phyloP scores from a whole-genome alignment of 2,113 vertebrate genomes.

The Cyanoramphus novaezelandiae region DNA sequence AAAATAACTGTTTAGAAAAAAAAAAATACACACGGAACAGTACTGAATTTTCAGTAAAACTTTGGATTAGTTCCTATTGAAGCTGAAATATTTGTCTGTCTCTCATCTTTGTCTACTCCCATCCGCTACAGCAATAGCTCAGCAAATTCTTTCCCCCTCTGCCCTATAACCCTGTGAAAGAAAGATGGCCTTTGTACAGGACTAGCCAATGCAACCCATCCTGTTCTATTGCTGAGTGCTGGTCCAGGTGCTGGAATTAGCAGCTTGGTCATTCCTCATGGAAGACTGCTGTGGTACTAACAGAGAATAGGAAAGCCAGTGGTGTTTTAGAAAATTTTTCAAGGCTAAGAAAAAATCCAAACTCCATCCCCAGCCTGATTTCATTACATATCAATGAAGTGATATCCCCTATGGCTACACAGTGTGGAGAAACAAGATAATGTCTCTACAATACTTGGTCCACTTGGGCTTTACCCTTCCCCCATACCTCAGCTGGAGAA shows the following conservation, averaged over 20 bases:
- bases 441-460: background rate
- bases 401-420: background rate
- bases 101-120: slow-evolving; percentile 56
- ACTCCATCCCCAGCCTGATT: background rate
- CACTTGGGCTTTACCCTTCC: background rate
- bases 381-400: background rate
- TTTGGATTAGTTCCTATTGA: slow-evolving; percentile 56
- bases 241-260: background rate
- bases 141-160: slow-evolving; percentile 60
- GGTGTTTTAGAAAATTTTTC: background rate
- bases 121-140: slow-evolving; percentile 31
- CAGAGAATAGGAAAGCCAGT: background rate
- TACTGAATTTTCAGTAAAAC: slow-evolving; percentile 31
- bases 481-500: background rate
- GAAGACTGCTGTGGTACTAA: background rate
- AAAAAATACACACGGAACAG: background rate
- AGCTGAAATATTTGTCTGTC: slow-evolving; percentile 26
- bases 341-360: background rate
- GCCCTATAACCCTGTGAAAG: slow-evolving; percentile 34
- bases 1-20: background rate
- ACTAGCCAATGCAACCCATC: background rate
- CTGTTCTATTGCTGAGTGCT: background rate
- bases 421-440: background rate
- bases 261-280: background rate
- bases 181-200: slow-evolving; percentile 35